These are phyloP conservation scores for Macrosoma leucophasiata DNA, from an alignment of 2,888 invertebrate species.

Conservation along the genomic window DNA sequence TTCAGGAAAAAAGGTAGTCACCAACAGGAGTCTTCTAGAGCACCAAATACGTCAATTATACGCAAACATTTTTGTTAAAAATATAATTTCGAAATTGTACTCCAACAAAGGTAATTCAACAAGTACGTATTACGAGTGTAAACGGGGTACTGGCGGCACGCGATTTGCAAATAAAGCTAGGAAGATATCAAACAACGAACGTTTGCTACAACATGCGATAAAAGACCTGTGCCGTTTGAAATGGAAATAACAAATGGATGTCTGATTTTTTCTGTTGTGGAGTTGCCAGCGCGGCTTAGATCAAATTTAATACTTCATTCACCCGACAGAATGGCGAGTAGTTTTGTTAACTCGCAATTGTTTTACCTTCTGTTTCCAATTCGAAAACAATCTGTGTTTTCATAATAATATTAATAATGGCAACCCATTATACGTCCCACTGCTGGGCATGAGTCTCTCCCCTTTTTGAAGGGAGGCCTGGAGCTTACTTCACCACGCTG, in stretches of 20 bases:
- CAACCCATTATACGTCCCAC: too few species aligned
- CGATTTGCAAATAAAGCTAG: constrained; percentile 70
- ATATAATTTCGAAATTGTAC: constrained; percentile 34
- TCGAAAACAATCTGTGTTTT: too few species aligned
- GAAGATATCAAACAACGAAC: constrained; percentile 61
- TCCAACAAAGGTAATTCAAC: constrained; percentile 55
- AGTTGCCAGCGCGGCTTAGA: constrained; percentile 34
- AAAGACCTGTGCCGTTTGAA: constrained; percentile 50
- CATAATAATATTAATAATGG: too few species aligned
- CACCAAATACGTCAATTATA: too few species aligned
- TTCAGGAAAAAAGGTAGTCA: too few species aligned
- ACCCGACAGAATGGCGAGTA: constrained; percentile 20
- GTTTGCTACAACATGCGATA: constrained; percentile 58
- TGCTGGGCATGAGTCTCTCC: too few species aligned
- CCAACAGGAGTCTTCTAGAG: too few species aligned
- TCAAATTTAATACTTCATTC: constrained; percentile 29
- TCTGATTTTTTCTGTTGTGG: constrained; percentile 39
- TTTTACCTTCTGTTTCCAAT: too few species aligned
- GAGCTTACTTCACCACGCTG: too few species aligned
- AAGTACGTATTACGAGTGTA: constrained; percentile 50
- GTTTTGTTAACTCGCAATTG: constrained; percentile 19
- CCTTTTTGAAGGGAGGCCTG: too few species aligned
- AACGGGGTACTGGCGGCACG: constrained; percentile 51
- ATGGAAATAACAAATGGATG: constrained; percentile 58
- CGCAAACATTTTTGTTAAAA: constrained; percentile 31